phyloP scores from a whole-genome alignment of 2,888 invertebrate genomes.

The Phengaris alcon region DNA sequence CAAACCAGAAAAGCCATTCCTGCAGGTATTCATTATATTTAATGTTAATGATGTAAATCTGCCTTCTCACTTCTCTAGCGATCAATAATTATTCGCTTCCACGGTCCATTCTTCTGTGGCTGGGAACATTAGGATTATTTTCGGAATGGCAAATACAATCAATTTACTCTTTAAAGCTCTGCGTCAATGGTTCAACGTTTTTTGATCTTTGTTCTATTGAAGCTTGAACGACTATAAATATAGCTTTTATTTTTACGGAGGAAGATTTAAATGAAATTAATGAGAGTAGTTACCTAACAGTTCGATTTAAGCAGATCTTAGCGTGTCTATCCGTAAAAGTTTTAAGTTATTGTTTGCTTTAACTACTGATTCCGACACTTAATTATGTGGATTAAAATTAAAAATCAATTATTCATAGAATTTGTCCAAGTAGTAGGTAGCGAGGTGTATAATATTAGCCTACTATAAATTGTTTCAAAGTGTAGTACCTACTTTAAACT shows the following conservation, averaged over 20 bases:
- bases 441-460: too few species aligned
- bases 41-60: neutral
- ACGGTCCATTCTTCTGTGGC: neutral
- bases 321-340: too few species aligned
- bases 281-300: neutral
- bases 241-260: neutral
- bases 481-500: too few species aligned
- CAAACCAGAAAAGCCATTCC: too few species aligned
- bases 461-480: too few species aligned
- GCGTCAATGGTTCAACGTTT: constrained; percentile 15
- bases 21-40: neutral
- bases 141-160: constrained; percentile 25
- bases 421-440: too few species aligned
- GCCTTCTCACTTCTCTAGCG: neutral
- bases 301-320: too few species aligned
- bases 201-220: constrained; percentile 5
- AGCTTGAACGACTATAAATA: neutral
- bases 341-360: too few species aligned
- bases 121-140: constrained; percentile 22
- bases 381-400: too few species aligned
- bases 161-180: constrained; percentile 14
- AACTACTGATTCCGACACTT: too few species aligned
- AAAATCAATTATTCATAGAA: too few species aligned
- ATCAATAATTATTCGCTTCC: neutral
- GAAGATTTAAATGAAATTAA: constrained; percentile 16